Conservation (phyloP, 2,888 invertebrate genomes). For the Stomorhina lunata region DNA sequence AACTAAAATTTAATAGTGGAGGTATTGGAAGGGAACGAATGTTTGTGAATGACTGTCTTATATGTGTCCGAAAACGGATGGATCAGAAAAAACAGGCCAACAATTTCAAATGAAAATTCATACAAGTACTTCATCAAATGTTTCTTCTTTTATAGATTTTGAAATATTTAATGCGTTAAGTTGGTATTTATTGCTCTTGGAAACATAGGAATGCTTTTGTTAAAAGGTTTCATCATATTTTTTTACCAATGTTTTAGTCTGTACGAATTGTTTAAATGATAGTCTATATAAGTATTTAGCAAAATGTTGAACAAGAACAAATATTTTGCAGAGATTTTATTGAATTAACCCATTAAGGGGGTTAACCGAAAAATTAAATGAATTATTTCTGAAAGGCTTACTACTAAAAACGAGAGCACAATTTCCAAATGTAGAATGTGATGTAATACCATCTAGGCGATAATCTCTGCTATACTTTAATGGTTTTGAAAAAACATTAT, state of each 20-base stretch:
- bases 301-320: constrained; percentile 10
- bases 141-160: constrained; percentile 68
- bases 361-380: no score
- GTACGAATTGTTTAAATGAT: constrained; percentile 10
- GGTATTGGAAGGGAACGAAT: not conserved
- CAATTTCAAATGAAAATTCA: constrained; percentile 58
- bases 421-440: no score
- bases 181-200: constrained; percentile 79
- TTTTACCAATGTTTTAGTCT: not conserved
- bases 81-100: not conserved
- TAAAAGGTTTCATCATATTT: constrained; percentile 39
- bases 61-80: not conserved
- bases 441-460: no score
- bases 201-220: constrained; percentile 74
- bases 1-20: constrained; percentile 44
- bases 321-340: not conserved
- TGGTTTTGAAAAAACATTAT: no score
- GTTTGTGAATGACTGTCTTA: not conserved
- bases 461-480: no score
- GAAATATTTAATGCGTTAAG: constrained; percentile 78
- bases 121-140: constrained; percentile 52
- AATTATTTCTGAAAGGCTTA: no score
- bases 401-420: no score
- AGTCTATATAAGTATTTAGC: constrained; percentile 7
- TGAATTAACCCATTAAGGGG: constrained; percentile 21